These are phyloP conservation scores for Diuraphis noxia DNA, from an alignment of 1,140 invertebrate species.

Conservation along the genomic window DNA sequence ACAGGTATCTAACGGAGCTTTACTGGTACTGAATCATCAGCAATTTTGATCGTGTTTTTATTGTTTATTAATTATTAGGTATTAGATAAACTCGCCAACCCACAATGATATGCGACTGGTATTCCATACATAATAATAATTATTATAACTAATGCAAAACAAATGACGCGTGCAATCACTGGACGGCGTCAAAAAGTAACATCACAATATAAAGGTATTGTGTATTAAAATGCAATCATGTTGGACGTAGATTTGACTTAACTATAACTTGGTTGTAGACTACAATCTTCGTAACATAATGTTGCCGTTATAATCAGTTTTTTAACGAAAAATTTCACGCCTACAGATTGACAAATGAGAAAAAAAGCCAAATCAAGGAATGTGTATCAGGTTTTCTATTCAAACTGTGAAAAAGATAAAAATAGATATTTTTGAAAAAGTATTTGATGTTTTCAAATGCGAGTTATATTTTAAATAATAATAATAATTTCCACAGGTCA, in stretches of 20 bases:
- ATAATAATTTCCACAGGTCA: neutral
- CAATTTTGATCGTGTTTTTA: neutral
- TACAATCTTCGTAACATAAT: no score
- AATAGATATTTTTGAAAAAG: no score
- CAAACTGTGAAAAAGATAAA: no score
- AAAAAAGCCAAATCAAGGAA: no score
- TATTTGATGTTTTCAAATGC: no score
- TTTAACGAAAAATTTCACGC: no score
- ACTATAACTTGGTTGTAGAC: no score
- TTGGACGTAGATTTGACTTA: neutral
- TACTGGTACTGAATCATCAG: neutral
- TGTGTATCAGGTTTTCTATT: no score
- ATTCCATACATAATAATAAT: neutral
- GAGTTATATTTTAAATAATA: no score
- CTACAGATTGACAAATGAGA: no score
- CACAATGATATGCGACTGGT: neutral
- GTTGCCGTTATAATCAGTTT: no score
- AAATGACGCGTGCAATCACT: neutral
- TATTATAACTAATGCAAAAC: neutral
- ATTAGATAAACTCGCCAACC: neutral
- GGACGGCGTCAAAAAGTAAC: neutral
- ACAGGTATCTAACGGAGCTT: neutral
- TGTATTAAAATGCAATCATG: neutral
- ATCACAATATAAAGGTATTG: neutral
- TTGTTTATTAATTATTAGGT: neutral